Conservation (phyloP, 2,113 vertebrate species). For the Nibea coibor region DNA sequence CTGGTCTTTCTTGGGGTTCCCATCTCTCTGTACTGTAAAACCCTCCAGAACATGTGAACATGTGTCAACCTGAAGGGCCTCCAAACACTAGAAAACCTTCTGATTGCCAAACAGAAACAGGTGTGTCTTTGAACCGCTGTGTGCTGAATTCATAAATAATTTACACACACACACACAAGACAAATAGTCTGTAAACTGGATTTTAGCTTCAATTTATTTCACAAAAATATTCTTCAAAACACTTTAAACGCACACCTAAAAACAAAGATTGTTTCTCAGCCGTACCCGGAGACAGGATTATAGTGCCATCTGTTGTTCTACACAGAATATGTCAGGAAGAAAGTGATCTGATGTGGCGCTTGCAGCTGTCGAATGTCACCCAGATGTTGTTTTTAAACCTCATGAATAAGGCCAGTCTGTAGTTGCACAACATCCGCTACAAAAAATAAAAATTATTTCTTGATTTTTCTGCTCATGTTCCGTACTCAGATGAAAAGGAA, state of each 20-base stretch:
- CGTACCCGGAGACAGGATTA: neutral
- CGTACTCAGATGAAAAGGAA: slow-evolving; percentile 8
- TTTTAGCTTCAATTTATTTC: slow-evolving; percentile 20
- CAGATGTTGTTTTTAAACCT: neutral
- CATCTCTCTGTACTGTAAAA: slow-evolving; percentile 46
- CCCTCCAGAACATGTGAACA: rapidly evolving
- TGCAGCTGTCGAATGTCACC: neutral
- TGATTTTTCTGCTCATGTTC: slow-evolving; percentile 17
- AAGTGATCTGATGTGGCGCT: neutral
- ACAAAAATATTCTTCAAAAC: neutral
- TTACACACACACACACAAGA: neutral
- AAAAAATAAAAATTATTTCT: neutral
- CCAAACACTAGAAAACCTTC: neutral
- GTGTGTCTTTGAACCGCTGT: slow-evolving; percentile 27
- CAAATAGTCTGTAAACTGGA: neutral
- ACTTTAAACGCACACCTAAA: neutral
- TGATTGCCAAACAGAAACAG: slow-evolving; percentile 72
- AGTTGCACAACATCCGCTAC: neutral
- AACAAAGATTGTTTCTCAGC: neutral
- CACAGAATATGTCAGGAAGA: neutral
- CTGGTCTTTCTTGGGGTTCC: slow-evolving; percentile 43
- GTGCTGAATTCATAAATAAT: rapidly evolving
- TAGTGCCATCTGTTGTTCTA: slow-evolving; percentile 55
- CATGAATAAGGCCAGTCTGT: neutral
- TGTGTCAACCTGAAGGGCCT: slow-evolving; percentile 1